phyloP scores from a whole-genome alignment of 2,797 vertebrate species.

The Sebastes matsubarae region DNA sequence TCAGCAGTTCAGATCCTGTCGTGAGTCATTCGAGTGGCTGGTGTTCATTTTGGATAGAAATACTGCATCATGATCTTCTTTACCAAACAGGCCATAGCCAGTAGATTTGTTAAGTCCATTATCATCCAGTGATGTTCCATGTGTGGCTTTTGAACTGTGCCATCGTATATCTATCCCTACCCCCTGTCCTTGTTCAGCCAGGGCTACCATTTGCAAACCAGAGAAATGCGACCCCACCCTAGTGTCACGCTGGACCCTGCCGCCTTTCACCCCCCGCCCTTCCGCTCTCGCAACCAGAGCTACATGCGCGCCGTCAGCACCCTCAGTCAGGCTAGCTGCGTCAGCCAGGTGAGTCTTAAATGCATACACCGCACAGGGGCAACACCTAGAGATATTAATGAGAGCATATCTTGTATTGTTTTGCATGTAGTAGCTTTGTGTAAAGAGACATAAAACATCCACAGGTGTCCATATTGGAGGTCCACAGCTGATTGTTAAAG shows the following conservation, averaged over 20 bases:
- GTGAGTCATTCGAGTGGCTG: conserved; percentile 12
- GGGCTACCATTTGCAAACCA: conserved; percentile 96
- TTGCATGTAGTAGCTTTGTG: not conserved
- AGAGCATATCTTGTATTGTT: not conserved
- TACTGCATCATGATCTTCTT: not conserved
- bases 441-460: not conserved
- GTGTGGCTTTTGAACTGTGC: conserved; percentile 55
- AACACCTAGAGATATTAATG: conserved; percentile 11
- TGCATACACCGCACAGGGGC: conserved; percentile 27
- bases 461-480: conserved; percentile 23
- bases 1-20: not conserved
- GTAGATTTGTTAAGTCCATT: not conserved
- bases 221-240: conserved; percentile 90
- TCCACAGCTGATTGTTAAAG: conserved; percentile 35
- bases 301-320: conserved; percentile 99
- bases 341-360: conserved; percentile 94
- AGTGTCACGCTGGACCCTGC: conserved; percentile 94
- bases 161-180: conserved; percentile 45
- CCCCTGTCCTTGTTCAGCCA: conserved; percentile 84
- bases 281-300: conserved; percentile 99
- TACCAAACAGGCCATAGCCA: not conserved
- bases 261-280: conserved; percentile 95
- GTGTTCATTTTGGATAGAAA: conserved; percentile 4
- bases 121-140: conserved; percentile 12
- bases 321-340: conserved; percentile 99